A percentile compares a stretch with the other conserved stretches of the same genome.
Evolutionary conservation across 2,888 invertebrate genomes (phyloP).

Genomic region (Lycia hirtaria): DNA sequence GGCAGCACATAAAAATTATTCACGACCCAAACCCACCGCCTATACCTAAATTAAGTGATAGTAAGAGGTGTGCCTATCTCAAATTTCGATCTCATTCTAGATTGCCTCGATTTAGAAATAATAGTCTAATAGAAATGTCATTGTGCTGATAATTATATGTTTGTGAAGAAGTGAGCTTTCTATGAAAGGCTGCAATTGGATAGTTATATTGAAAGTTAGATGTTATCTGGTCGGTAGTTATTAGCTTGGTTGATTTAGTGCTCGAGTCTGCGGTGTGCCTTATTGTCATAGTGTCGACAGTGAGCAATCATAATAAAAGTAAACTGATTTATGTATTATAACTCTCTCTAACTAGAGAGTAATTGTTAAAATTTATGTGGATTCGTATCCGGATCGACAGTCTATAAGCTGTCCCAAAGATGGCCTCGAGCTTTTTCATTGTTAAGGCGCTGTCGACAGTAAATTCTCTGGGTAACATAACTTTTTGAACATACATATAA

Average conservation of each 20-base stretch:
- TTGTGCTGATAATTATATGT: slow-evolving; percentile 71
- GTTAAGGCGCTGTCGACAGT: no score
- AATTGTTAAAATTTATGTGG: no score
- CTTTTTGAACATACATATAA: no score
- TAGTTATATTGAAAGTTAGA: slow-evolving; percentile 80
- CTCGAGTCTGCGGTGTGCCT: slow-evolving; percentile 52
- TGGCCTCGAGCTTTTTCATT: no score
- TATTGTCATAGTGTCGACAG: slow-evolving; percentile 29
- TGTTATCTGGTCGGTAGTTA: slow-evolving; percentile 78
- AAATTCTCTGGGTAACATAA: no score
- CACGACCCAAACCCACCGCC: slow-evolving; percentile 1
- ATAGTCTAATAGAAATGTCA: slow-evolving; percentile 71
- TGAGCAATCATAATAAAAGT: slow-evolving; percentile 2
- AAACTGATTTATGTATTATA: slow-evolving; percentile 1
- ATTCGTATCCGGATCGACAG: no score
- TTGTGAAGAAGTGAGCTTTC: slow-evolving; percentile 76
- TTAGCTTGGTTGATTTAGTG: slow-evolving; percentile 79
- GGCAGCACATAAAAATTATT: slow-evolving; percentile 23
- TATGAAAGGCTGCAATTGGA: slow-evolving; percentile 77
- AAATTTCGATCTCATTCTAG: slow-evolving; percentile 51
- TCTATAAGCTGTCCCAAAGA: no score
- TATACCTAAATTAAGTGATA: slow-evolving; percentile 34
- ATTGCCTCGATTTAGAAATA: slow-evolving; percentile 57
- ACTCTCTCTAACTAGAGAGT: background rate
- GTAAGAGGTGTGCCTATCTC: slow-evolving; percentile 41